phyloP scores from a whole-genome alignment of 2,888 invertebrate species.

The Cabera pusaria region DNA sequence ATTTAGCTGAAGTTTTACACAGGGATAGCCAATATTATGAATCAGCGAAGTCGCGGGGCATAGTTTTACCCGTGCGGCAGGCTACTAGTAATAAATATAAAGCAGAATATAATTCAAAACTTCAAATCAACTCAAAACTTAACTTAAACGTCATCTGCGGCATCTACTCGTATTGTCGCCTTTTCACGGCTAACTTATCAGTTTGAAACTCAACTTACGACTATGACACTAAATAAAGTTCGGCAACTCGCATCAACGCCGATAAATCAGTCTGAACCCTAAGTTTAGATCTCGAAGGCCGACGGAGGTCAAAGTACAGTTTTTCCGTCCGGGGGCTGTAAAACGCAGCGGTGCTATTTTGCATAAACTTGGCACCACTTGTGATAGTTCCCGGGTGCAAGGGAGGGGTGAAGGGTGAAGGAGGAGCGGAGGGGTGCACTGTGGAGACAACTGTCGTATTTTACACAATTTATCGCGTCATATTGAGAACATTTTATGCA shows the following conservation, averaged over 20 bases:
- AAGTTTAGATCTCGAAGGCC: slow-evolving; percentile 1
- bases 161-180: too few relatives aligned
- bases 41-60: too few relatives aligned
- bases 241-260: background rate
- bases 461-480: slow-evolving; percentile 46
- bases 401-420: slow-evolving; percentile 24
- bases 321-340: slow-evolving; percentile 42
- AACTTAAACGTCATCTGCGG: too few relatives aligned
- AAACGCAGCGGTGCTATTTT: slow-evolving; percentile 62
- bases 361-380: slow-evolving; percentile 48
- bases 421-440: slow-evolving; percentile 28
- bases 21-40: too few relatives aligned
- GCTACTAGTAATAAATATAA: too few relatives aligned
- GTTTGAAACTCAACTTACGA: too few relatives aligned
- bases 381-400: slow-evolving; percentile 43
- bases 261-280: slow-evolving; percentile 8
- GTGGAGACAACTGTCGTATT: slow-evolving; percentile 45
- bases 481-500: slow-evolving; percentile 20
- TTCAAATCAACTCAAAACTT: too few relatives aligned
- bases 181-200: too few relatives aligned
- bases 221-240: background rate
- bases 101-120: too few relatives aligned
- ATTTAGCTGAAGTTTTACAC: too few relatives aligned
- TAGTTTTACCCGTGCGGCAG: too few relatives aligned
- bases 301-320: slow-evolving; percentile 18